Evolutionary conservation across 2,888 invertebrate species (phyloP).

Genomic region (Lathronympha strigana): DNA sequence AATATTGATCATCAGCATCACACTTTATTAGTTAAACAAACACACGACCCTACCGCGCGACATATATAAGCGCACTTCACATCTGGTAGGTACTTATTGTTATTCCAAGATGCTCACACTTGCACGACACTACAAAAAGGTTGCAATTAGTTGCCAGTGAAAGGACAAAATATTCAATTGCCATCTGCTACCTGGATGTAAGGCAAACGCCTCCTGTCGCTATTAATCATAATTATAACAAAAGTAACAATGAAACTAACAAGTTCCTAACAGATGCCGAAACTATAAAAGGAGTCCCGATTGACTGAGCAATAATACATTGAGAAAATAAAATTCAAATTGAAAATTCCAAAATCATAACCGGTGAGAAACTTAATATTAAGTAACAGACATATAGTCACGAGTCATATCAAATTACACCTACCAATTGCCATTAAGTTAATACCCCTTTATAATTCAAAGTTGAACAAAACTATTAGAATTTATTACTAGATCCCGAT

Average conservation of each 20-base stretch:
- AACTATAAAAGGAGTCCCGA: slow-evolving; percentile 46
- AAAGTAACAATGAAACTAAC: slow-evolving; percentile 50
- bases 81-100: slow-evolving; percentile 30
- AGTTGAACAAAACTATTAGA: slow-evolving; percentile 76
- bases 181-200: slow-evolving; percentile 59
- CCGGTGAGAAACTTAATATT: slow-evolving; percentile 58
- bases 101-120: slow-evolving; percentile 34
- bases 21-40: slow-evolving; percentile 36
- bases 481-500: slow-evolving; percentile 79
- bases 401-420: slow-evolving; percentile 79
- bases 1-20: slow-evolving; percentile 44
- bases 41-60: slow-evolving; percentile 28
- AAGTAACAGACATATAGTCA: slow-evolving; percentile 67
- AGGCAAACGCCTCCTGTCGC: slow-evolving; percentile 61
- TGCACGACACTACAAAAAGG: slow-evolving; percentile 26
- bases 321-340: slow-evolving; percentile 43
- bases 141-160: slow-evolving; percentile 35
- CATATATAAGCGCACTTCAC: slow-evolving; percentile 36
- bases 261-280: slow-evolving; percentile 49
- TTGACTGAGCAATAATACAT: slow-evolving; percentile 29
- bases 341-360: slow-evolving; percentile 47
- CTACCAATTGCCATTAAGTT: slow-evolving; percentile 82
- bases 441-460: slow-evolving; percentile 81
- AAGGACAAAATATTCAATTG: slow-evolving; percentile 47
- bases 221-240: slow-evolving; percentile 67